A percentile compares a stretch with the other conserved stretches of the same genome.
These are phyloP conservation scores for Nothocercus nigrocapillus DNA, from an alignment of 2,113 vertebrate species.

Conservation along the genomic window DNA sequence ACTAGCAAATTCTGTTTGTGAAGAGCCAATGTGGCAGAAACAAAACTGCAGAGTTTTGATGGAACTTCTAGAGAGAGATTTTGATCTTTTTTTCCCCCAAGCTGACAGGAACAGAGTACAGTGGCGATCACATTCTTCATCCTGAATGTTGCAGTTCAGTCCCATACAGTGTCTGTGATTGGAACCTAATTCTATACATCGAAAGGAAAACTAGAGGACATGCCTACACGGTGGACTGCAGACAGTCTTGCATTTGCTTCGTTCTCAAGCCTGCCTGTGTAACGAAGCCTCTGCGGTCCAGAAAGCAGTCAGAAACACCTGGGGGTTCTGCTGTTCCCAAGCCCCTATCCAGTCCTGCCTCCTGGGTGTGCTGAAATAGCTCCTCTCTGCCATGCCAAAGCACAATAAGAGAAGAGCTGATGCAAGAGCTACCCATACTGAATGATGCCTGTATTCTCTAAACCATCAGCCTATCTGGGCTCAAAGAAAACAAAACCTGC, in stretches of 20 bases:
- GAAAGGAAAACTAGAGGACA: constrained; percentile 11
- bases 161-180: not conserved
- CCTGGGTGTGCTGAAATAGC: not conserved
- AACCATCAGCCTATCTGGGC: not conserved
- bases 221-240: not conserved
- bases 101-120: not conserved
- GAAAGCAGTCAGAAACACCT: not conserved
- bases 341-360: not conserved
- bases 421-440: not conserved
- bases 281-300: constrained; percentile 18
- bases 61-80: not conserved
- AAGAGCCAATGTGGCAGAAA: not conserved
- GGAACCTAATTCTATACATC: not conserved
- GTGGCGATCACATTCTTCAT: not conserved
- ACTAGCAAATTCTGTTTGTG: not conserved
- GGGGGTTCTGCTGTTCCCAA: not conserved
- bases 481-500: not conserved
- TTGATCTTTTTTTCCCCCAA: not conserved
- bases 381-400: not conserved
- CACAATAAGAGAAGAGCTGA: not conserved
- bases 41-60: not conserved
- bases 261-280: not conserved
- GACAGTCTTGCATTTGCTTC: constrained; percentile 16
- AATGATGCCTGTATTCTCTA: not conserved
- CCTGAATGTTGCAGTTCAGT: not conserved